phyloP scores from a whole-genome alignment of 2,888 invertebrate genomes.

The Ochropacha duplaris region DNA sequence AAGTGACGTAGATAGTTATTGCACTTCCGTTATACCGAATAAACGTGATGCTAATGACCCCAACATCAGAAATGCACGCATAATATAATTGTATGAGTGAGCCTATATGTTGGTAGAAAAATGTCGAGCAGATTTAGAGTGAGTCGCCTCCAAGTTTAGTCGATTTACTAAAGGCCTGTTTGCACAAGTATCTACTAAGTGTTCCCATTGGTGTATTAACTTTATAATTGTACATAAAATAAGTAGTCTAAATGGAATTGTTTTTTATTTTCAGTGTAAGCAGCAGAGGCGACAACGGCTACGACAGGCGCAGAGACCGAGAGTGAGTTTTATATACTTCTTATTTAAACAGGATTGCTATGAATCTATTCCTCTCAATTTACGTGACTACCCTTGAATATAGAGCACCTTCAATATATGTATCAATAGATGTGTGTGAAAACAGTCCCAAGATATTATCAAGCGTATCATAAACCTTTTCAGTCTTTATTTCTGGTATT shows the following conservation, averaged over 20 bases:
- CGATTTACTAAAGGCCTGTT: constrained; percentile 73
- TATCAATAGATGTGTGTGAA: no score
- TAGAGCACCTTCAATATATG: no score
- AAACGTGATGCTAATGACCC: constrained; percentile 10
- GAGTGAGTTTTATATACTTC: constrained; percentile 66
- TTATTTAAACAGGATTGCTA: not conserved
- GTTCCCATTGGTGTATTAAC: not conserved
- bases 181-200: constrained; percentile 39
- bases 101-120: constrained; percentile 61
- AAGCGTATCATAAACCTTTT: no score
- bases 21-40: no score
- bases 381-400: no score
- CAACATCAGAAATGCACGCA: constrained; percentile 49
- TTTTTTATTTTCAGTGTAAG: constrained; percentile 52
- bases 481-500: no score
- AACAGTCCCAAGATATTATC: no score
- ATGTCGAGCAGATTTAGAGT: constrained; percentile 66
- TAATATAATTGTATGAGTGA: constrained; percentile 27
- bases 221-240: no score
- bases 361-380: not conserved
- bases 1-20: no score
- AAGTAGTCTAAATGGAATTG: not conserved
- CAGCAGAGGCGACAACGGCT: constrained; percentile 78
- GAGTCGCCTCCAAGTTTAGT: constrained; percentile 44
- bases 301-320: constrained; percentile 79